Conservation (phyloP, 2,113 vertebrate genomes). For the Hypocryptadius cinnamomeus region DNA sequence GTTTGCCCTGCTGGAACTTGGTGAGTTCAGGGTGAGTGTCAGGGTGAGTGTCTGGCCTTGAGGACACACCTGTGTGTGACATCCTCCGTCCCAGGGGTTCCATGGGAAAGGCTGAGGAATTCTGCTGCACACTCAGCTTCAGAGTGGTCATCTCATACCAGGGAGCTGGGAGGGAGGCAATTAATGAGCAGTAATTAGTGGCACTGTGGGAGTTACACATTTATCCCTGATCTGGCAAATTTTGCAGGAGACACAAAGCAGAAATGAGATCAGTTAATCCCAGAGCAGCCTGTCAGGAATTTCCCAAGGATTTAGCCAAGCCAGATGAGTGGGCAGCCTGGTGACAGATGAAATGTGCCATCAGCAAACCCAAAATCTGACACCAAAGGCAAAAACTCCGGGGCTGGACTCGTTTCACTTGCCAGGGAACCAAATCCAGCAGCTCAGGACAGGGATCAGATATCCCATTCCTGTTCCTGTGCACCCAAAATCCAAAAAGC, state of each 20-base stretch:
- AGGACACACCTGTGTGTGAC: not conserved
- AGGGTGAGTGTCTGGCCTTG: not conserved
- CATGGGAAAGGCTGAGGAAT: not conserved
- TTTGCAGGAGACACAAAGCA: not conserved
- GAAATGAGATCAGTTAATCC: not conserved
- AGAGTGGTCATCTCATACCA: rapidly evolving
- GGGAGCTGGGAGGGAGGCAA: not conserved
- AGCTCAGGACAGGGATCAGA: not conserved
- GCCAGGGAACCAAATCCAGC: not conserved
- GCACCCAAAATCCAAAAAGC: not conserved
- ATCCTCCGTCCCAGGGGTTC: not conserved
- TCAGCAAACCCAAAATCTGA: not conserved
- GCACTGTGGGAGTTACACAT: rapidly evolving
- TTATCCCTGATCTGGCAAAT: not conserved
- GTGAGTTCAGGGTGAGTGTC: not conserved
- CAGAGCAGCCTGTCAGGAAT: not conserved
- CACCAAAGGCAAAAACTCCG: not conserved
- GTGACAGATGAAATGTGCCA: not conserved
- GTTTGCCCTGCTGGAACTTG: not conserved
- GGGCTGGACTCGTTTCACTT: not conserved
- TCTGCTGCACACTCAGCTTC: not conserved
- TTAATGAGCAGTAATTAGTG: not conserved
- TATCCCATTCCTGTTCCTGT: not conserved
- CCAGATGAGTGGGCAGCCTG: not conserved
- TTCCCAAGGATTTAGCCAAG: not conserved